phyloP scores from a whole-genome alignment of 2,113 vertebrate genomes.

The Sminthopsis crassicaudata region DNA sequence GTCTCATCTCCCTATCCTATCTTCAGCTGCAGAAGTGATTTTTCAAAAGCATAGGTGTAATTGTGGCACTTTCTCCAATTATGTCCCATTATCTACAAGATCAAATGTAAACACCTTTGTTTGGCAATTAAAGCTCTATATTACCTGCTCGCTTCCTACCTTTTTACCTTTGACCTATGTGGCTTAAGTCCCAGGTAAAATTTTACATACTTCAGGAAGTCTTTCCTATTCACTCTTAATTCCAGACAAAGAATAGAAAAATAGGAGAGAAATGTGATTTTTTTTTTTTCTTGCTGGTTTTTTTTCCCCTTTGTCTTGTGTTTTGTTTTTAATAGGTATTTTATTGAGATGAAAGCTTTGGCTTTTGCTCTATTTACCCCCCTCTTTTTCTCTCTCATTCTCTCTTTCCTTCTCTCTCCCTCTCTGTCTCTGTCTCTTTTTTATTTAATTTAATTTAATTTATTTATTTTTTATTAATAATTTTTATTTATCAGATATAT shows the following conservation, averaged over 20 bases:
- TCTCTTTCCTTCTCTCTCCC: no score
- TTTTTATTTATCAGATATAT: no score
- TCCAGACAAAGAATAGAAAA: neutral
- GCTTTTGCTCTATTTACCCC: neutral
- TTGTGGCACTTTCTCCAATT: neutral
- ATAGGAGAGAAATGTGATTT: neutral
- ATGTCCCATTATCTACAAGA: neutral
- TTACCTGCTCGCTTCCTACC: neutral
- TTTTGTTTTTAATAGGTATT: neutral
- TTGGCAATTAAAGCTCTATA: neutral
- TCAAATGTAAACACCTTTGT: neutral
- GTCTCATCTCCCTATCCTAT: neutral
- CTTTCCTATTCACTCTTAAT: neutral
- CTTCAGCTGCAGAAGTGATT: neutral
- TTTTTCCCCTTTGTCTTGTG: neutral
- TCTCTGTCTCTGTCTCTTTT: no score
- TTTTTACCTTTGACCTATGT: neutral
- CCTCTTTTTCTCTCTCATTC: no score
- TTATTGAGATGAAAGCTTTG: neutral
- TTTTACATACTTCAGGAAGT: neutral
- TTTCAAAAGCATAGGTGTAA: neutral
- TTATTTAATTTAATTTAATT: no score
- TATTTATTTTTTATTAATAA: no score
- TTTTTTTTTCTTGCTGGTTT: neutral
- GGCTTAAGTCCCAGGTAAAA: neutral